Evolutionary conservation across 2,888 invertebrate species (phyloP), one percentile per base, ranked within the genome.

Genomic region (Mactromeris polynyma): DNA sequence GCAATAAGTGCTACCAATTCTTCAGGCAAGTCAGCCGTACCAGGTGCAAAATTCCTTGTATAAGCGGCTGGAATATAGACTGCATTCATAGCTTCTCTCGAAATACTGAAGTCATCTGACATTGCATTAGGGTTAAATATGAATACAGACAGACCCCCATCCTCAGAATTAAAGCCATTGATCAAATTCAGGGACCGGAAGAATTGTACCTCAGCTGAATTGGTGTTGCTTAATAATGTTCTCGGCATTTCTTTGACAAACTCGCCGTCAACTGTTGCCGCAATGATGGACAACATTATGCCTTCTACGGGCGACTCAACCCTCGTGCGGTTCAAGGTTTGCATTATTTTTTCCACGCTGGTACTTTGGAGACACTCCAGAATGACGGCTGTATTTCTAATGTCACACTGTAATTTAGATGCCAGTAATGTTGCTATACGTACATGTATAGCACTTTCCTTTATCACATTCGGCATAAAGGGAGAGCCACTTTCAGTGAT

Each of bases 131-230:
- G 46, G 14, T 79, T 9, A 21, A 17, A 17, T 46, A 80, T 46
- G 14, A 80, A 14, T 21, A 42, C 26, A 46, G 11, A 80, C 46
- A 80, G 2, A 26, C 58, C 51, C 6, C 83, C 88, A 17, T 89
- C 86, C 11, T 98, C 98, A 96, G 98, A 98, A 97, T 98, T 98
- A 97, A 98, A 98, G 97, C 99, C 99, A 89, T 98, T 97, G 95
- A 99, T 97, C 97, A 99, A 99, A 97, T 99, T 86, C 0, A 86
- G 31, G 6, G 78, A 40, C 99, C 99, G 99, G 97, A 98, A 98
- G 90, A 99, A 99, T 94, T 99, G 98, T 95, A 99, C 97, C 89
- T 99, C 98, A 97, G 98, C 98, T 92, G 98, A 98, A 95, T 98
- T 98, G 96, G 98, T 98, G 95, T 98, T 98, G 96, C 98, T 98